phyloP scores from a whole-genome alignment of 2,797 vertebrate species.

The Myotis vivesi region DNA sequence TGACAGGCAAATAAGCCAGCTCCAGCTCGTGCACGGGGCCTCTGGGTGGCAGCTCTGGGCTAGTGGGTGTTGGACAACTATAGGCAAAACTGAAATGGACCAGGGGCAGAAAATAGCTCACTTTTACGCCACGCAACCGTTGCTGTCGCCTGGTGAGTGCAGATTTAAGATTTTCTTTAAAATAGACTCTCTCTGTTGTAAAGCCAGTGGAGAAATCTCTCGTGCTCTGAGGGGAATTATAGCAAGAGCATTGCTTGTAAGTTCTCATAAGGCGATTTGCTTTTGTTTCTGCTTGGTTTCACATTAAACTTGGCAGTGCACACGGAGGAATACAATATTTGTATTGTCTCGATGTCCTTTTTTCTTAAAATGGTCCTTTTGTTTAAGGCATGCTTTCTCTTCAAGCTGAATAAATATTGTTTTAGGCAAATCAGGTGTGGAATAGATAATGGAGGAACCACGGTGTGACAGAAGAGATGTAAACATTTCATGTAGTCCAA shows the following conservation, averaged over 20 bases:
- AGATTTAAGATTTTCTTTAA: conserved; percentile 81
- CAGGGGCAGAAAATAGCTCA: conserved; percentile 89
- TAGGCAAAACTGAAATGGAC: conserved; percentile 87
- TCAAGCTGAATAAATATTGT: conserved; percentile 66
- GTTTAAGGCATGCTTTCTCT: conserved; percentile 54
- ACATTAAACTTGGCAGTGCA: conserved; percentile 39
- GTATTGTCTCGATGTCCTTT: conserved; percentile 45
- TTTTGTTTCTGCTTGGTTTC: conserved; percentile 71
- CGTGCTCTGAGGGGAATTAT: not conserved
- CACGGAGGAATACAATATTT: conserved; percentile 23
- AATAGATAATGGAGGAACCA: conserved; percentile 48
- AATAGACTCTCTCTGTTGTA: conserved; percentile 74
- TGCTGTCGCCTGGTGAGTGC: conserved; percentile 89
- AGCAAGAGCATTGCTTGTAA: not conserved
- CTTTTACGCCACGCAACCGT: conserved; percentile 86
- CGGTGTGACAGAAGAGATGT: conserved; percentile 57
- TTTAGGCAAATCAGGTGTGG: conserved; percentile 68
- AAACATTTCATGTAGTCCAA: conserved; percentile 74
- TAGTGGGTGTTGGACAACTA: conserved; percentile 84
- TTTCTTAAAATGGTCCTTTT: conserved; percentile 52
- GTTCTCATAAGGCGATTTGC: not conserved
- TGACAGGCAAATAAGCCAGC: conserved; percentile 87
- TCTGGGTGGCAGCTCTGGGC: conserved; percentile 88
- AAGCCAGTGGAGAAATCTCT: conserved; percentile 23
- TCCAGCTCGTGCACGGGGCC: conserved; percentile 85